Evolutionary conservation across 2,888 invertebrate genomes (phyloP).

Genomic region (Xestia sexstrigata): DNA sequence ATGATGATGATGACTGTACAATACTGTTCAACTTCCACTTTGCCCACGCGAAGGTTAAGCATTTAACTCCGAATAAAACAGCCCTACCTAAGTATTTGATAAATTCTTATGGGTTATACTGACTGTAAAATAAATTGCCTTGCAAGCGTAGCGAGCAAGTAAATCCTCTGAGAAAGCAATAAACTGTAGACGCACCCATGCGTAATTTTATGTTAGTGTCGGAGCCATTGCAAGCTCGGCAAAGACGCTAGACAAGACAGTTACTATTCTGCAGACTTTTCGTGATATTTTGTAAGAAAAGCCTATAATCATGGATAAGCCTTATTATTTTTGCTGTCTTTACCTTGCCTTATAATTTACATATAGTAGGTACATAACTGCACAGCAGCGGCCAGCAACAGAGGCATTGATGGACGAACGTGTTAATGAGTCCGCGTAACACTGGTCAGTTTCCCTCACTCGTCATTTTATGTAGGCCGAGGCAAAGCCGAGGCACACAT

Average conservation of each 20-base stretch:
- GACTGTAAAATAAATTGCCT: constrained; percentile 10
- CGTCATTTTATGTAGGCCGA: too few relatives aligned
- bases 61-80: not conserved
- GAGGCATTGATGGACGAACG: too few relatives aligned
- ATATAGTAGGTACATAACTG: too few relatives aligned
- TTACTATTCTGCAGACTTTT: not conserved
- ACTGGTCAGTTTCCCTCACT: too few relatives aligned
- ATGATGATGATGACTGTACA: not conserved
- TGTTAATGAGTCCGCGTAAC: too few relatives aligned
- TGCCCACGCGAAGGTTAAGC: not conserved
- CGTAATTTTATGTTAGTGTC: constrained; percentile 39
- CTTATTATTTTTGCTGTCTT: not conserved
- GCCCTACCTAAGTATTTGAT: not conserved
- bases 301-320: not conserved
- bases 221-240: constrained; percentile 24
- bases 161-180: constrained; percentile 32
- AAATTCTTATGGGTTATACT: constrained; percentile 6
- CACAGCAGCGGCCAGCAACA: too few relatives aligned
- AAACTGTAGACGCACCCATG: constrained; percentile 42
- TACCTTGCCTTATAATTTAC: too few relatives aligned
- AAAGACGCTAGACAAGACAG: not conserved
- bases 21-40: too few relatives aligned
- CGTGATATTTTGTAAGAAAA: not conserved
- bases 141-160: not conserved
- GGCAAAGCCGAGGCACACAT: too few relatives aligned